phyloP scores from a whole-genome alignment of 2,113 vertebrate species.

The Dromaius novaehollandiae region DNA sequence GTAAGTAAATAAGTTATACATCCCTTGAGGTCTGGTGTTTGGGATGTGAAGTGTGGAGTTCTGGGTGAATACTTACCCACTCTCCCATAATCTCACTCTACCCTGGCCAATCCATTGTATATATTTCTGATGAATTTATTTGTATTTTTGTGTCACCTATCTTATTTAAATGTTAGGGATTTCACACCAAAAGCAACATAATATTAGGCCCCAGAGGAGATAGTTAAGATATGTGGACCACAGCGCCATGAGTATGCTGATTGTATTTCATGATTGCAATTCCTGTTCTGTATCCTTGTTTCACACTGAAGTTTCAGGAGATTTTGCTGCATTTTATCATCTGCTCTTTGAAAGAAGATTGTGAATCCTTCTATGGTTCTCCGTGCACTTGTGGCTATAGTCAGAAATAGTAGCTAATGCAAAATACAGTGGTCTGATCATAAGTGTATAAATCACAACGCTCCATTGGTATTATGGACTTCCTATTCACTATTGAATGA shows the following conservation, averaged over 20 bases:
- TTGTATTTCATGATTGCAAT: constrained; percentile 49
- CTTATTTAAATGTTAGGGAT: constrained; percentile 11
- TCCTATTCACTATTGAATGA: neutral
- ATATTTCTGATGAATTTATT: constrained; percentile 39
- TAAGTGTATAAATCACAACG: constrained; percentile 11
- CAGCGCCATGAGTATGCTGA: constrained; percentile 46
- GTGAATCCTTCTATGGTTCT: constrained; percentile 51
- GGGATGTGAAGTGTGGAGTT: constrained; percentile 23
- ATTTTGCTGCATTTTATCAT: constrained; percentile 34
- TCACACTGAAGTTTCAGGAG: constrained; percentile 12
- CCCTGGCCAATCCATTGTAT: constrained; percentile 32
- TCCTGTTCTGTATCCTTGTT: constrained; percentile 59
- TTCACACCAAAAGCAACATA: neutral
- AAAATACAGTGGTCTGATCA: neutral
- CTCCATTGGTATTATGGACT: constrained; percentile 12
- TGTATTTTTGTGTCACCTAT: constrained; percentile 48
- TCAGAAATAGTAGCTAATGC: constrained; percentile 40
- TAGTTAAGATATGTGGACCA: neutral
- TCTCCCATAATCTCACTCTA: neutral
- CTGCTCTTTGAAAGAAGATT: constrained; percentile 48
- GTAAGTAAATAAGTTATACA: neutral
- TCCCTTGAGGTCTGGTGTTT: constrained; percentile 21
- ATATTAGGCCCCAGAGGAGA: neutral
- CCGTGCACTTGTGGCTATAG: constrained; percentile 37
- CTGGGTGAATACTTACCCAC: constrained; percentile 6